A percentile compares a stretch with the other conserved stretches of the same genome.
phyloP scores from a whole-genome alignment of 2,113 vertebrate genomes.

The Grallaria varia region DNA sequence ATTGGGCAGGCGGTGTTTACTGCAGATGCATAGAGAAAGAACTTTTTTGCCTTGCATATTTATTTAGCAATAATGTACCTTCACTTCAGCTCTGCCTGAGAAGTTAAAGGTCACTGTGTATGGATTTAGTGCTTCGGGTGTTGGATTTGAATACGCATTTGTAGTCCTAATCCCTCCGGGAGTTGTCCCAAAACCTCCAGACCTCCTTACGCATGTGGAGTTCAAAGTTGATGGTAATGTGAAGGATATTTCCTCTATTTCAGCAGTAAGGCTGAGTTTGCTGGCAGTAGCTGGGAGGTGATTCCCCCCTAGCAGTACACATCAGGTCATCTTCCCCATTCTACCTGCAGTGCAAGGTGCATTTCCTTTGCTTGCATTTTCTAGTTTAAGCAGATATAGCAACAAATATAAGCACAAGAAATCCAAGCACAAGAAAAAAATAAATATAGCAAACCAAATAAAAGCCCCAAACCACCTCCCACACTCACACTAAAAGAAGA shows the following conservation, averaged over 20 bases:
- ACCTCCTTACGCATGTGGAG: not conserved
- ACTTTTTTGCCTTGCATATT: slow-evolving; percentile 37
- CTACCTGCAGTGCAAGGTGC: not conserved
- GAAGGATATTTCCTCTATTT: not conserved
- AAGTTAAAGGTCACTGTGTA: not conserved
- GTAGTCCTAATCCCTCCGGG: not conserved
- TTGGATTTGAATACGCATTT: not conserved
- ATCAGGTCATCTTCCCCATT: not conserved
- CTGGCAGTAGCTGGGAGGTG: not conserved
- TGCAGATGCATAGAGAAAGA: slow-evolving; percentile 2
- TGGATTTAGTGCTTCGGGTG: not conserved
- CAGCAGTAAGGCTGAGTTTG: not conserved
- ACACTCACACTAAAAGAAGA: not conserved
- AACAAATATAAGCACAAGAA: not conserved
- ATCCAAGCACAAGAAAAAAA: not conserved
- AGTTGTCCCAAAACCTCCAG: not conserved
- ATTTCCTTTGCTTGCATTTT: not conserved
- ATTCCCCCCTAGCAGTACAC: not conserved
- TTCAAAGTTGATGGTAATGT: not conserved
- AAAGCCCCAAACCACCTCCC: not conserved
- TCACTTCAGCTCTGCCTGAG: not conserved
- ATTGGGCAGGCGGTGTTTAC: slow-evolving; percentile 5
- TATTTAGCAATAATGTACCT: slow-evolving; percentile 4
- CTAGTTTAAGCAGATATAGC: not conserved
- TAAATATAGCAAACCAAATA: not conserved